Percentiles rank a stretch among this genome's conserved stretches.
Conservation (phyloP, 2,797 vertebrate genomes). For the Sebastes glaucus region DNA sequence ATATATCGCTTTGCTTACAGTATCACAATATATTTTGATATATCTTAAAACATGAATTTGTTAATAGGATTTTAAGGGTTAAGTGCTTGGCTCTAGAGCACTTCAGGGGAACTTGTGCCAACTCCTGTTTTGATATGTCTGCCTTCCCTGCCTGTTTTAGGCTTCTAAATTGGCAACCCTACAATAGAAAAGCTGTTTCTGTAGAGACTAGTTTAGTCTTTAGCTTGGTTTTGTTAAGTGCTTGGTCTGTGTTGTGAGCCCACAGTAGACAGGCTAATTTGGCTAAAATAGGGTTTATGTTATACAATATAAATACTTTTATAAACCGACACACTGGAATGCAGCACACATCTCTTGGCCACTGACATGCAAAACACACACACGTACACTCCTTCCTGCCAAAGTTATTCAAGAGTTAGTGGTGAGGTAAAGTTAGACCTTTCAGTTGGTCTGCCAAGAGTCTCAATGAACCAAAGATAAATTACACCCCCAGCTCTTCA, state of each 20-base stretch:
- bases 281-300: constrained; percentile 10
- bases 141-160: neutral
- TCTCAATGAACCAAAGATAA: constrained; percentile 53
- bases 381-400: constrained; percentile 4
- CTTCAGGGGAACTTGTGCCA: neutral
- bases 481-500: constrained; percentile 42
- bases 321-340: constrained; percentile 25
- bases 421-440: constrained; percentile 34
- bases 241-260: neutral
- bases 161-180: neutral
- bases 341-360: constrained; percentile 14
- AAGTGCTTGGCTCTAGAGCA: neutral
- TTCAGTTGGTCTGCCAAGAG: constrained; percentile 45
- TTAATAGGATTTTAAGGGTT: neutral
- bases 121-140: neutral
- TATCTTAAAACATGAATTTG: neutral
- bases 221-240: constrained; percentile 1
- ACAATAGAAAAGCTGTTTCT: neutral
- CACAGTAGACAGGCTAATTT: constrained; percentile 4
- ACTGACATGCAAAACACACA: constrained; percentile 17
- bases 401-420: constrained; percentile 27
- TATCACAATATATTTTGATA: too few relatives aligned
- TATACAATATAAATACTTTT: constrained; percentile 4
- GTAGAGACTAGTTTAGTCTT: neutral
- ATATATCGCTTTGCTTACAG: too few relatives aligned